Conservation (phyloP, 2,113 vertebrate genomes). For the Hemiprocne comata region DNA sequence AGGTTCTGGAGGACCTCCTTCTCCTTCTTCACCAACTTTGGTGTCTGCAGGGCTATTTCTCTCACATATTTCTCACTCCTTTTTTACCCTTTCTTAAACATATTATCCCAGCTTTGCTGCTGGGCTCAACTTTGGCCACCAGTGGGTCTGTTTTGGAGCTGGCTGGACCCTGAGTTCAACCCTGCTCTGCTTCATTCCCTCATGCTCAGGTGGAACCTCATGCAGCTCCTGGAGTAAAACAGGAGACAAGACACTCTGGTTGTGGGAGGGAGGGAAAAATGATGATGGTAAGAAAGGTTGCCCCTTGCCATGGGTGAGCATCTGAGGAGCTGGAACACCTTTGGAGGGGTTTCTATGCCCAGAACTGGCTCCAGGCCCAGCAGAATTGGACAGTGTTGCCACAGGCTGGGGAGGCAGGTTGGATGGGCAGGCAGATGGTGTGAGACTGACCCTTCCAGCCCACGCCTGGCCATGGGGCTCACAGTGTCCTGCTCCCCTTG, state of each 20-base stretch:
- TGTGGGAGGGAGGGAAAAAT: neutral
- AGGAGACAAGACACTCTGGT: neutral
- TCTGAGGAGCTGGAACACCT: neutral
- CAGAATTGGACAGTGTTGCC: neutral
- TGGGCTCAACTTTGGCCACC: neutral
- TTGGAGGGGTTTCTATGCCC: neutral
- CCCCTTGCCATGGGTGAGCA: neutral
- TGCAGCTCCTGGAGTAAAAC: neutral
- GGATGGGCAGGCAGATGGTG: neutral
- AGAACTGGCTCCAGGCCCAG: neutral
- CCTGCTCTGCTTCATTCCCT: accelerated
- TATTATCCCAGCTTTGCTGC: neutral
- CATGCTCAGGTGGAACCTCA: neutral
- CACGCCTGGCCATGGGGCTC: accelerated
- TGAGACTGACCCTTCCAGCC: neutral
- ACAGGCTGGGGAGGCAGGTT: too few relatives aligned
- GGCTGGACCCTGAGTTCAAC: neutral
- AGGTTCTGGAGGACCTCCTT: too few relatives aligned
- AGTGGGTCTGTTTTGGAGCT: neutral
- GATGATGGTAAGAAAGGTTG: accelerated
- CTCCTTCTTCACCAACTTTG: neutral
- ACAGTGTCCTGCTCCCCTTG: neutral
- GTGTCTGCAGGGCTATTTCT: neutral
- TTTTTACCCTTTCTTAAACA: neutral
- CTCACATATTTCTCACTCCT: accelerated